Percentiles rank a stretch among this genome's conserved stretches.
These are phyloP conservation scores for Creontiades dilutus DNA, from an alignment of 2,888 invertebrate species.

Conservation along the genomic window DNA sequence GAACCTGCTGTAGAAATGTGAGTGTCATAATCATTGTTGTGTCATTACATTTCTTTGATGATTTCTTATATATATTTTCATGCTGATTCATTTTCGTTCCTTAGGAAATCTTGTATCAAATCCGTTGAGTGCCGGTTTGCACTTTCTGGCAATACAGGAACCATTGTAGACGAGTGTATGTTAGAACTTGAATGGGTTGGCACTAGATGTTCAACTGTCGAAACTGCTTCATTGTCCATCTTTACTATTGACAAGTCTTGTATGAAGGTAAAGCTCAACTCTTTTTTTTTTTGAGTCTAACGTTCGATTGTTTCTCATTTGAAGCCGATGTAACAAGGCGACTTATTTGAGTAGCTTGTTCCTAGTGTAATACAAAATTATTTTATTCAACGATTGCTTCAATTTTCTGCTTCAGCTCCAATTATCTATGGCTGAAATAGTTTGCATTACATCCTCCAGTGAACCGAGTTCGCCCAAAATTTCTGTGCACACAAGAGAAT, in stretches of 20 bases:
- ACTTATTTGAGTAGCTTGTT: too few species aligned
- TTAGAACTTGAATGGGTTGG: conserved; percentile 91
- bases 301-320: not conserved
- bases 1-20: conserved; percentile 88
- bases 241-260: conserved; percentile 88
- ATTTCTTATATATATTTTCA: not conserved
- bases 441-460: conserved; percentile 87
- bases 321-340: too few species aligned
- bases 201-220: conserved; percentile 82
- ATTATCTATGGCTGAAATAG: conserved; percentile 88
- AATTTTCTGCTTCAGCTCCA: conserved; percentile 77
- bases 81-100: not conserved
- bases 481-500: conserved; percentile 86
- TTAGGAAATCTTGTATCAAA: conserved; percentile 89
- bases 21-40: conserved; percentile 51
- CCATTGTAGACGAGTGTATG: conserved; percentile 85
- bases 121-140: conserved; percentile 83
- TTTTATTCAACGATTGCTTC: too few species aligned
- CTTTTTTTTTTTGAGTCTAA: not conserved
- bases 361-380: too few species aligned
- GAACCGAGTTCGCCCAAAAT: conserved; percentile 89
- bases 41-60: not conserved
- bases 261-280: conserved; percentile 82
- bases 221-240: conserved; percentile 87
- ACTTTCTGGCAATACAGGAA: conserved; percentile 78